A percentile compares a stretch with the other conserved stretches of the same genome.
These are phyloP conservation scores for Pheosia tremula DNA, from an alignment of 2,888 invertebrate genomes.

Conservation along the genomic window DNA sequence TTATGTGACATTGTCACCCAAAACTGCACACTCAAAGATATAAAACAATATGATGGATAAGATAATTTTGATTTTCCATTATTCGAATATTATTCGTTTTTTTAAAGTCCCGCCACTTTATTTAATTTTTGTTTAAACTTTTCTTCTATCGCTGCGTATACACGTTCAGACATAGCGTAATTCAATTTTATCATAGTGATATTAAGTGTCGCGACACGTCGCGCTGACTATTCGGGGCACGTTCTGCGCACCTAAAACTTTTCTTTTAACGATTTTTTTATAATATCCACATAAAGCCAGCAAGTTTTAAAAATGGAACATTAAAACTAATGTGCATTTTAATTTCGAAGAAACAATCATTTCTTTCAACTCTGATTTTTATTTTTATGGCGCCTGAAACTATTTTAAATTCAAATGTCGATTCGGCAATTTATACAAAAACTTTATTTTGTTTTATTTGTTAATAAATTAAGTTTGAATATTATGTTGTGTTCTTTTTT, in stretches of 20 bases:
- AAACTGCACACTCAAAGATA: not conserved
- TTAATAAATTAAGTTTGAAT: no score
- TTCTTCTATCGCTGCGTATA: constrained; percentile 37
- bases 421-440: not conserved
- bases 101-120: not conserved
- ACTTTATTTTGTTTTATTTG: no score
- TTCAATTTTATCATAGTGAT: constrained; percentile 73
- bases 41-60: not conserved
- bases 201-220: constrained; percentile 66
- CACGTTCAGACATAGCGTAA: constrained; percentile 41
- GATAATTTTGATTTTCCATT: constrained; percentile 5
- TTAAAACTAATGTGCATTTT: constrained; percentile 12
- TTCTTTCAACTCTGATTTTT: not conserved
- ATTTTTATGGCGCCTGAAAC: not conserved
- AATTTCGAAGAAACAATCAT: constrained; percentile 8
- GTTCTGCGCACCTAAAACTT: constrained; percentile 45
- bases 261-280: constrained; percentile 34
- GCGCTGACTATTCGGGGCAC: constrained; percentile 48
- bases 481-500: no score
- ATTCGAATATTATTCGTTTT: not conserved
- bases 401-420: not conserved
- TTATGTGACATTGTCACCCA: constrained; percentile 11
- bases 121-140: not conserved
- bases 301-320: constrained; percentile 15
- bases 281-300: constrained; percentile 6